Conservation (phyloP, 2,113 vertebrate genomes). For the Pluvianellus socialis region DNA sequence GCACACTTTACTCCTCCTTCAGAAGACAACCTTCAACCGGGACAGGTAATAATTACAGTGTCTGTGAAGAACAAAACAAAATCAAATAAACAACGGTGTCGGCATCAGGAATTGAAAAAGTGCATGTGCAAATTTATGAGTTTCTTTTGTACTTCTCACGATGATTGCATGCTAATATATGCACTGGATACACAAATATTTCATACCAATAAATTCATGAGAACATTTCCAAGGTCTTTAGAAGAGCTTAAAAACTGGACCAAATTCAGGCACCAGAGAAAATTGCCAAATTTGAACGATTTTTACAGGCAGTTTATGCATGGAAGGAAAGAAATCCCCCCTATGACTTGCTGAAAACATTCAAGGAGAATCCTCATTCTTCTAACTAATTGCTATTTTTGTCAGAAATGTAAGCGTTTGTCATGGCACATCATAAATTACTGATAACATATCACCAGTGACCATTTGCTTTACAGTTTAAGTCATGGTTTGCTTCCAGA, state of each 20-base stretch:
- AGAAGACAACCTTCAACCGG: background rate
- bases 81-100: background rate
- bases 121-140: background rate
- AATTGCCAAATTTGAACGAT: background rate
- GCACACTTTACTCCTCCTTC: background rate
- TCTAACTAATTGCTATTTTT: constrained; percentile 45
- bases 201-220: background rate
- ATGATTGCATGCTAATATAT: background rate
- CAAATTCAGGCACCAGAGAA: background rate
- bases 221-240: background rate
- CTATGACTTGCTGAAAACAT: background rate
- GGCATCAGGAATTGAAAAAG: background rate
- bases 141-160: background rate
- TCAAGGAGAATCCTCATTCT: constrained; percentile 24
- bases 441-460: constrained; percentile 60
- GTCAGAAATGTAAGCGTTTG: constrained; percentile 43
- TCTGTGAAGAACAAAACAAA: background rate
- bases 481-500: background rate
- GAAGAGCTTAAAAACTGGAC: background rate
- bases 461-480: constrained; percentile 22
- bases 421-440: constrained; percentile 64
- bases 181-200: background rate
- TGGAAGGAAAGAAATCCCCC: background rate
- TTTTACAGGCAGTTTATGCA: background rate
- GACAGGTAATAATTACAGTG: background rate